Conservation (phyloP, 2,888 invertebrate genomes). For the Drosophila meridionalis region DNA sequence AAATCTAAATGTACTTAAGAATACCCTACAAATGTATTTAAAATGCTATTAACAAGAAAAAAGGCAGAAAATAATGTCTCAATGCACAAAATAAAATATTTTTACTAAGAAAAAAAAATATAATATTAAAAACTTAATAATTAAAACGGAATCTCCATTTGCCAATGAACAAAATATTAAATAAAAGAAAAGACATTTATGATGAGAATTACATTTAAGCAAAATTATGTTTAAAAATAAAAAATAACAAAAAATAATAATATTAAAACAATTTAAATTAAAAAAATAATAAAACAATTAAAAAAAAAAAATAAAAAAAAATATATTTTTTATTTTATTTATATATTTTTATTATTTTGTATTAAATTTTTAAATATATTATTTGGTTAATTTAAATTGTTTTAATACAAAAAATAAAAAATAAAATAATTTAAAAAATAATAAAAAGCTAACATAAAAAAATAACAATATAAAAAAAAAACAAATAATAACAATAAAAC, state of each 20-base stretch:
- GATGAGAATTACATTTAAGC: not conserved
- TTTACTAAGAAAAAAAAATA: conserved; percentile 10
- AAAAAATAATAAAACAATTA: not conserved
- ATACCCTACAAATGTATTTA: conserved; percentile 25
- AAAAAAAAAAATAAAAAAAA: too few relatives aligned
- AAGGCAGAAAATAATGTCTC: conserved; percentile 1
- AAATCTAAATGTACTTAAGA: conserved; percentile 22
- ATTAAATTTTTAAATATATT: too few relatives aligned
- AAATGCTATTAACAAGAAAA: not conserved
- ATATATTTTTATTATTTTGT: too few relatives aligned
- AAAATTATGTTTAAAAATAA: conserved; percentile 9
- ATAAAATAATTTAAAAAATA: not conserved
- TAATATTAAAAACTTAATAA: not conserved
- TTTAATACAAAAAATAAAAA: conserved; percentile 3
- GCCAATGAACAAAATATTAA: conserved; percentile 54
- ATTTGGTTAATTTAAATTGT: too few relatives aligned
- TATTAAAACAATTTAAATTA: not conserved
- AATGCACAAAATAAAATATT: conserved; percentile 12
- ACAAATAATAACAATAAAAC: not conserved
- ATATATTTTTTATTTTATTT: too few relatives aligned
- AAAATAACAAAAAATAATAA: not conserved
- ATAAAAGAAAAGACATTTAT: not conserved
- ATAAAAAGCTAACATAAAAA: not conserved
- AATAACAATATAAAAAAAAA: not conserved
- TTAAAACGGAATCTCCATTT: conserved; percentile 58